These are phyloP conservation scores for Hypotaenidia philippensis DNA, from an alignment of 2,797 vertebrate genomes.

Conservation along the genomic window DNA sequence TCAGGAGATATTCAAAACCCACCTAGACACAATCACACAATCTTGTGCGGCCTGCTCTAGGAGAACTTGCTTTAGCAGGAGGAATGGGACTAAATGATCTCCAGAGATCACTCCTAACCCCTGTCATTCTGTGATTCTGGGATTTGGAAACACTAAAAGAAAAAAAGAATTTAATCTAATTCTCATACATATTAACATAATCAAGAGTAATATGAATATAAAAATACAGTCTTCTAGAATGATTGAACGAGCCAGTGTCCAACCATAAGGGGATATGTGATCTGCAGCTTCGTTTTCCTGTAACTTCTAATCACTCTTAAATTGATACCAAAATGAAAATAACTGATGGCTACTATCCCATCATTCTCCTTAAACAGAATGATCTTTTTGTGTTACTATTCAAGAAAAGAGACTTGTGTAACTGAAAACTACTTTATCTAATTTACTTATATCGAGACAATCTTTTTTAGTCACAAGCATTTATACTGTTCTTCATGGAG, in stretches of 20 bases:
- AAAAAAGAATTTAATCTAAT: neutral
- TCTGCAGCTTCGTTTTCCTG: neutral
- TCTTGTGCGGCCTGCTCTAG: too few species aligned
- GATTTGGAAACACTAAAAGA: neutral
- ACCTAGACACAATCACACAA: too few species aligned
- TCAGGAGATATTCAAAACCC: too few species aligned
- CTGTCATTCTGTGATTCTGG: too few species aligned
- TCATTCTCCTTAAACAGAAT: neutral
- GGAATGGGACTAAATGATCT: too few species aligned
- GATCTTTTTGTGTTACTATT: neutral
- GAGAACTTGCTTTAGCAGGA: too few species aligned
- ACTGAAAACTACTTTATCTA: slow-evolving; percentile 50
- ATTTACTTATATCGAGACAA: neutral
- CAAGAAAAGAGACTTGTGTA: slow-evolving; percentile 42
- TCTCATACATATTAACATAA: neutral
- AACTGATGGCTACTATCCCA: neutral
- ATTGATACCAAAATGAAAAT: slow-evolving; percentile 30
- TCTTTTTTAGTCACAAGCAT: slow-evolving; percentile 55
- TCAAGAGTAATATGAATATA: neutral
- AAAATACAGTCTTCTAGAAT: neutral
- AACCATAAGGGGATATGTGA: neutral
- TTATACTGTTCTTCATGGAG: slow-evolving; percentile 15
- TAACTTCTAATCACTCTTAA: neutral
- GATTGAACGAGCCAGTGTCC: neutral
- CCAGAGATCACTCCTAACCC: too few species aligned